Percentiles rank a stretch among this genome's conserved stretches.
Evolutionary conservation across 2,113 vertebrate species (phyloP).

Genomic region (Pterophyllum scalare): DNA sequence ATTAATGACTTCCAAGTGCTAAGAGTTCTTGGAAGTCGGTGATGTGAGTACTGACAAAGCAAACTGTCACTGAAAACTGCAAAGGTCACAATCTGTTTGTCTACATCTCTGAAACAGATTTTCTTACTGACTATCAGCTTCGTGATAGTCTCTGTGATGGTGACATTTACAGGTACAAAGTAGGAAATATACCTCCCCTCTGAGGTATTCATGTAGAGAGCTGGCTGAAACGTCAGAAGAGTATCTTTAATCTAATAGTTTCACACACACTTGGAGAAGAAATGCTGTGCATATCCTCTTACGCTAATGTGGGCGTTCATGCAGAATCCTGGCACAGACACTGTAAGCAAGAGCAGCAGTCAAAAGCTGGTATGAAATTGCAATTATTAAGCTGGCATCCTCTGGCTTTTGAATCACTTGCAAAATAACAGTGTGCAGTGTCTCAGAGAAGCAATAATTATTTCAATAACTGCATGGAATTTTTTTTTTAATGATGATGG

Average conservation of each 20-base stretch:
- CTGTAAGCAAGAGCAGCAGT: constrained; percentile 28
- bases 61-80: neutral
- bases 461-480: constrained; percentile 22
- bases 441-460: constrained; percentile 33
- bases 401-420: constrained; percentile 3
- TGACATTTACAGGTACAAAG: constrained; percentile 33
- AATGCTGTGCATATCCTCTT: constrained; percentile 10
- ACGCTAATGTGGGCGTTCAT: constrained; percentile 13
- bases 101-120: neutral
- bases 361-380: constrained; percentile 31
- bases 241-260: neutral
- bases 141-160: neutral
- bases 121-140: neutral
- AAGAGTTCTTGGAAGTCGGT: neutral
- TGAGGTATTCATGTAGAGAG: neutral
- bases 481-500: constrained; percentile 27
- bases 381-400: constrained; percentile 40
- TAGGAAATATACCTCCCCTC: neutral
- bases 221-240: neutral
- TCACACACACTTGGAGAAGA: constrained; percentile 1
- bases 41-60: neutral
- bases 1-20: no score
- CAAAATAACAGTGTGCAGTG: constrained; percentile 6
- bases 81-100: constrained; percentile 21
- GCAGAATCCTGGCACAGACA: constrained; percentile 24